phyloP scores from a whole-genome alignment of 1,140 invertebrate species.

The Pseudomyrmex cubaensis region DNA sequence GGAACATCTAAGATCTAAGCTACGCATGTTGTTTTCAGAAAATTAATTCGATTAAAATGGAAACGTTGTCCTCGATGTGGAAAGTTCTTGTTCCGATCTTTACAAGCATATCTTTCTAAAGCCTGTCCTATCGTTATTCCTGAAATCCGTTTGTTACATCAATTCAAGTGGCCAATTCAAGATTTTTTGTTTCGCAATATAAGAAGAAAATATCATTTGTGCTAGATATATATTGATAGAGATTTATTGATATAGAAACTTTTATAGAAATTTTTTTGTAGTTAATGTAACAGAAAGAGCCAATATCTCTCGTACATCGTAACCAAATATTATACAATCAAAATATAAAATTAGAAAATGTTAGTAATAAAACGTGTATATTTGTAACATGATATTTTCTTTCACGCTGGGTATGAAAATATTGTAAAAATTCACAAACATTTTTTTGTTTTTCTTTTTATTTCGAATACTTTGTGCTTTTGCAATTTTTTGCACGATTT shows the following conservation, averaged over 20 bases:
- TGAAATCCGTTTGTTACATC: slow-evolving; percentile 57
- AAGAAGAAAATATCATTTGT: slow-evolving; percentile 58
- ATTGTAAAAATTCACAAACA: too few species aligned
- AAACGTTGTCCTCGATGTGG: slow-evolving; percentile 72
- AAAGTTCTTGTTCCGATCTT: slow-evolving; percentile 60
- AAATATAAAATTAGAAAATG: slow-evolving; percentile 20
- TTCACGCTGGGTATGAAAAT: not conserved
- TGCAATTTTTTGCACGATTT: too few species aligned
- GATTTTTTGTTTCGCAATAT: slow-evolving; percentile 73
- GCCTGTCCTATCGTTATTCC: slow-evolving; percentile 63
- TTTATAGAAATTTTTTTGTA: not conserved
- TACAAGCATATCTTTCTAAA: slow-evolving; percentile 42
- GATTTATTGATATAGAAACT: not conserved
- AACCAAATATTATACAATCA: not conserved
- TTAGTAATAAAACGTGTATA: not conserved
- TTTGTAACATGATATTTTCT: not conserved
- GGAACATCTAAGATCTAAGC: not conserved
- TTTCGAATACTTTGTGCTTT: too few species aligned
- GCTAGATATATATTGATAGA: slow-evolving; percentile 24
- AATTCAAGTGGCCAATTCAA: slow-evolving; percentile 71
- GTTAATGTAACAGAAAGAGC: not conserved
- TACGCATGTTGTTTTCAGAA: slow-evolving; percentile 66
- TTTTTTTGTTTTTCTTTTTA: too few species aligned
- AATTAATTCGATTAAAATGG: slow-evolving; percentile 45
- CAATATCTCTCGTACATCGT: not conserved